Conservation (phyloP, 1,140 invertebrate species). For the Bombyx mandarina region DNA sequence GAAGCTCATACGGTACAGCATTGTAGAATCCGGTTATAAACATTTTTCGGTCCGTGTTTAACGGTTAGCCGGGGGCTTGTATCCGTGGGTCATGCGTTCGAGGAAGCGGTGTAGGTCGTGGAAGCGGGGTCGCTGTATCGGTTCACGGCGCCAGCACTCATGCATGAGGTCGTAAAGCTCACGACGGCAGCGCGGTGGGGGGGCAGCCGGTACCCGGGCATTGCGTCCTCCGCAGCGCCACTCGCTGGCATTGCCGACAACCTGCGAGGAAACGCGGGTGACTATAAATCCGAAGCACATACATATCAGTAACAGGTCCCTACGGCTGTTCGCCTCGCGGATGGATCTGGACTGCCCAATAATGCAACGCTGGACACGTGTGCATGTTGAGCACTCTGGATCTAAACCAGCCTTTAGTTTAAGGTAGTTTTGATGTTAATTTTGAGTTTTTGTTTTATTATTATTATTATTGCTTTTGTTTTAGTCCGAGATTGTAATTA, state of each 20-base stretch:
- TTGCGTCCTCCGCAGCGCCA: constrained; percentile 70
- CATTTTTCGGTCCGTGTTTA: constrained; percentile 11
- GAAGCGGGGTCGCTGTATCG: constrained; percentile 88
- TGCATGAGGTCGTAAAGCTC: constrained; percentile 95
- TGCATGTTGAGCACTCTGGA: too few species aligned
- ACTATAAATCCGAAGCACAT: not conserved
- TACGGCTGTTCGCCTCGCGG: too few species aligned
- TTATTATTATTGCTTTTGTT: not conserved
- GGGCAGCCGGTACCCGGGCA: constrained; percentile 73
- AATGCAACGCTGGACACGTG: too few species aligned
- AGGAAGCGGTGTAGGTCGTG: constrained; percentile 92
- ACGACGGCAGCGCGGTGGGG: constrained; percentile 87
- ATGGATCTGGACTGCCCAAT: too few species aligned
- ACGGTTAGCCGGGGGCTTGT: constrained; percentile 72
- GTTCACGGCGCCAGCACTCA: constrained; percentile 93
- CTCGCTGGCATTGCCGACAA: constrained; percentile 81
- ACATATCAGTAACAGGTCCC: too few species aligned
- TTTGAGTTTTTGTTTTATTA: too few species aligned
- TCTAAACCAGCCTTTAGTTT: too few species aligned
- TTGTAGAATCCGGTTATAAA: constrained; percentile 7
- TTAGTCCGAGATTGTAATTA: not conserved
- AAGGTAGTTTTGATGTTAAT: too few species aligned
- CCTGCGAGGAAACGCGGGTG: constrained; percentile 31
- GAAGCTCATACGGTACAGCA: constrained; percentile 27
- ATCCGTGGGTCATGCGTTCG: constrained; percentile 90